Evolutionary conservation across 2,888 invertebrate species (phyloP), one percentile per base, ranked within the genome.

Genomic region (Nemotelus nigrinus): DNA sequence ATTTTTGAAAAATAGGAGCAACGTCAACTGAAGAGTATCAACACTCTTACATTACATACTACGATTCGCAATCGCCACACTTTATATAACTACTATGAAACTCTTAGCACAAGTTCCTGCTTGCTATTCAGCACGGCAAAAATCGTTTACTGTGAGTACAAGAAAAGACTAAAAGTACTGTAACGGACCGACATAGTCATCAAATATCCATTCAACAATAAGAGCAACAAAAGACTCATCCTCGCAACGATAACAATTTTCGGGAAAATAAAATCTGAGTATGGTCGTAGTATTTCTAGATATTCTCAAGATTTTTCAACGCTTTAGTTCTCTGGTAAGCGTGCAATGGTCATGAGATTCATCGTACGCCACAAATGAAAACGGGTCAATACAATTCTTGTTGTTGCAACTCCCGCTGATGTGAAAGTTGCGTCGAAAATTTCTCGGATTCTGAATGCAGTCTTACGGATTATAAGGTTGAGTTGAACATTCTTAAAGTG

Each of bases 211-310:
- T 65, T 65, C 41, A 57, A 43, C 25, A 53, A 65, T 44, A 25
- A 53, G 55, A n/a, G 55, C 50, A 76, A 65, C 76, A 75, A 75
- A 64, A 65, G 65, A 75, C 53, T 10, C 65, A 64, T 63, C 53
- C 39, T 50, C 65, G 57, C 50, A 65, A 76, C 76, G 53, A 76
- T 76, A 79, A 74, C 77, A 77, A 79, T 79, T 77, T 77, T 72
- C 68, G 77, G 72, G 64, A 77, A 79, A 79, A 79, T 79, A 79
- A 78, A 78, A 78, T 76, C 76, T 76, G 76, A 74, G 48, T 41
- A 41, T 70, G 60, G 44, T 48, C 50, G 48, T 60, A n/a, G 25
- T 25, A 25, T 39, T 60, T 74, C 63, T 48, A 74, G 74, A 74
- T 60, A 63, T 10, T 74, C 74, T 39, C 60, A 2, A 48, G 60